Conservation (phyloP, 2,113 vertebrate species). For the Noctilio leporinus region DNA sequence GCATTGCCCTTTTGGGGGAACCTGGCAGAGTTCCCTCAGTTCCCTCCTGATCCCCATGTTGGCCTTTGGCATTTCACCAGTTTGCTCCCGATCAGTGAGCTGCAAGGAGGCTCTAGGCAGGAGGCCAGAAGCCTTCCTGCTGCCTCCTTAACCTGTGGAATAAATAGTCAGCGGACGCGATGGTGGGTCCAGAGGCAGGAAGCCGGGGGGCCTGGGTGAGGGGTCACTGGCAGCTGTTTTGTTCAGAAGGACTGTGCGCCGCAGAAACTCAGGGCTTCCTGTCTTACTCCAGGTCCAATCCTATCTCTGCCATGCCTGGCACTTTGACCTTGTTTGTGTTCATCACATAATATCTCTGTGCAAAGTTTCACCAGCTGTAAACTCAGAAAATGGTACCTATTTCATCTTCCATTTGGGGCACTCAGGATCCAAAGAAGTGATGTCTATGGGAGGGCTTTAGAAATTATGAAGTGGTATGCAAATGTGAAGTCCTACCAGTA, state of each 20-base stretch:
- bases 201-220: neutral
- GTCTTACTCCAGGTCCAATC: neutral
- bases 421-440: neutral
- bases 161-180: neutral
- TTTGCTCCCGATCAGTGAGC: neutral
- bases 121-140: neutral
- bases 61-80: neutral
- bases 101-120: neutral
- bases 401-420: neutral
- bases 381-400: neutral
- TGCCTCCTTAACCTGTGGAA: neutral
- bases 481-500: neutral
- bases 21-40: neutral
- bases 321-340: neutral
- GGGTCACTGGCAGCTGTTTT: rapidly evolving
- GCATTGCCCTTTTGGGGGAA: neutral
- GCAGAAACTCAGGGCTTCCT: neutral
- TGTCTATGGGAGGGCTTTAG: neutral
- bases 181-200: rapidly evolving
- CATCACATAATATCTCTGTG: neutral
- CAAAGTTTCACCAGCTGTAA: neutral
- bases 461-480: neutral
- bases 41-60: neutral
- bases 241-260: neutral
- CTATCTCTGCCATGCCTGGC: neutral